Evolutionary conservation across 2,888 invertebrate species (phyloP), one percentile per base, ranked within the genome.

Genomic region (Cerastis leucographa): DNA sequence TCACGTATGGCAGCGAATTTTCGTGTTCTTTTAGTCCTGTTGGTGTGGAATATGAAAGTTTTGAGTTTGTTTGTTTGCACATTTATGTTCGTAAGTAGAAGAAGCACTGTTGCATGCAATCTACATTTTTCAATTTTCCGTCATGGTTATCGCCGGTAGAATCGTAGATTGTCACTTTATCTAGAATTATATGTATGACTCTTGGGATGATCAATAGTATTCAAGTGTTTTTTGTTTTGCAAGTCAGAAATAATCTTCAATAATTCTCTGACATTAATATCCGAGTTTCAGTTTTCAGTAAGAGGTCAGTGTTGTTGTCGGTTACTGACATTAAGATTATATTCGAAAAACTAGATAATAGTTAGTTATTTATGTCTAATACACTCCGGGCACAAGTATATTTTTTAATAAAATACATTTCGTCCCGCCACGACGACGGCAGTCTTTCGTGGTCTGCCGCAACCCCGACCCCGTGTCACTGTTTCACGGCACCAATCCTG

Each of bases 1-100:
- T 78, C 83, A 59, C 83, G 25, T 78, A 22, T 74, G 70, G 70
- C 56, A 74, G 83, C 25, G 74, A 83, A 71, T 83, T 83, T 70
- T 83, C 78, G 22, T 78, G 78, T 78, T 67, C 17, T 76, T 62
- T 71, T 75, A n/a, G 51, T 73, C 68, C 22, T 81, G 49, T 67
- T 1, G 19, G n/a, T 71, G 35, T 1, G 12, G 12, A 69, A 69
- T 69, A 73, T 83, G 83, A 83, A 82, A 82, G 78, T 70, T 83
- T 35, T 62, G 25, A 68, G 59, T 62, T 22, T 44, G 40, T 64
- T 64, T 76, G 29, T 66, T 46, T 42, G 14, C 49, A 17, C 12
- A 40, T 25, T 35, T 17, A 14, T 22, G n/a, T 9, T 17, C 11
- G 25, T 42, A 3, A 44, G n/a, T 29, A 29, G 42, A 35, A 71